A percentile compares a stretch with the other conserved stretches of the same genome.
Conservation (phyloP, 2,797 vertebrate species). For the Sphenopsis melanotis region DNA sequence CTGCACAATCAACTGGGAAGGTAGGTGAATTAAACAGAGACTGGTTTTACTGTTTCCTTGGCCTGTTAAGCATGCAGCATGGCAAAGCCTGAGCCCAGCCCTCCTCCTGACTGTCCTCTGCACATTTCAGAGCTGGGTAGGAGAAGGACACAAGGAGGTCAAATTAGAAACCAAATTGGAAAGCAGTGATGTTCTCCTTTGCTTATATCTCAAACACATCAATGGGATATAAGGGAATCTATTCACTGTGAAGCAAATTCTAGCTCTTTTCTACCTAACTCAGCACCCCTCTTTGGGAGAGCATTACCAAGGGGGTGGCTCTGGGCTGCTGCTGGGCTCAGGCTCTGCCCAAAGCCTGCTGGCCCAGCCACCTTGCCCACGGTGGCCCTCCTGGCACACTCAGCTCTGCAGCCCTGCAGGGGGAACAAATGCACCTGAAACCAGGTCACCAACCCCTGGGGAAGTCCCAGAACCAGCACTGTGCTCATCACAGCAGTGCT, state of each 20-base stretch:
- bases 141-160: background rate
- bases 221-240: background rate
- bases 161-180: background rate
- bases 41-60: constrained; percentile 7
- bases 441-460: constrained; percentile 1
- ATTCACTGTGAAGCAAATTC: background rate
- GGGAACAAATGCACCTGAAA: constrained; percentile 16
- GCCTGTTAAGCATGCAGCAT: background rate
- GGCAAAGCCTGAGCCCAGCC: constrained; percentile 18
- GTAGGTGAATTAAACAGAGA: background rate
- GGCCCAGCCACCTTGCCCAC: background rate
- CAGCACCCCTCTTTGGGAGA: background rate
- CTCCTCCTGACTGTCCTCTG: constrained; percentile 29
- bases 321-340: background rate
- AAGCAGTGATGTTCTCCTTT: background rate
- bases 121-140: background rate
- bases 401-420: background rate
- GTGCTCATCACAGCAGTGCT: background rate
- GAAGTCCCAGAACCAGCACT: background rate
- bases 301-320: fast-evolving
- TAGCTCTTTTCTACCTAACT: background rate
- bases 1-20: constrained; percentile 2
- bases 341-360: background rate
- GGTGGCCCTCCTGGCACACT: background rate
- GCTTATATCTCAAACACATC: background rate